Conservation (phyloP, 2,888 invertebrate species). For the Leptopilina syphax region DNA sequence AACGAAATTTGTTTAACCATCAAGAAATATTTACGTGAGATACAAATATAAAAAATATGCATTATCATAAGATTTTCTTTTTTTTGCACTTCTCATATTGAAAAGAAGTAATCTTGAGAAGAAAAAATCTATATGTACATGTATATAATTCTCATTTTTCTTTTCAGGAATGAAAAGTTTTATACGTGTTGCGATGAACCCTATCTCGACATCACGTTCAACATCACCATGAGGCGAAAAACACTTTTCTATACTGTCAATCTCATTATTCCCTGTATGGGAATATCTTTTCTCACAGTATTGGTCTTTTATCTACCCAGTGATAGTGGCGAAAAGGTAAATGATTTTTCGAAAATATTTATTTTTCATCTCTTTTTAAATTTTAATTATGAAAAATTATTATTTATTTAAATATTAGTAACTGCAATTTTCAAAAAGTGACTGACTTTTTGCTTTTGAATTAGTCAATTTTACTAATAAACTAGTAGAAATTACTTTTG, state of each 20-base stretch:
- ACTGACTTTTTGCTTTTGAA: no score
- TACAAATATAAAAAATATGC: no score
- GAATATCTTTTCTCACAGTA: constrained; percentile 97
- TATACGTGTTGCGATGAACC: constrained; percentile 99
- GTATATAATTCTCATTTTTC: constrained; percentile 10
- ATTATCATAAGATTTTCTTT: not conserved
- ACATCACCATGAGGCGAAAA: constrained; percentile 97
- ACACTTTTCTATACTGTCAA: constrained; percentile 98
- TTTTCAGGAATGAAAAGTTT: constrained; percentile 90
- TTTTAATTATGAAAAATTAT: no score
- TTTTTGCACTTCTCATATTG: not conserved
- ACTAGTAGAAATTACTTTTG: no score
- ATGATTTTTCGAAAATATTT: constrained; percentile 57
- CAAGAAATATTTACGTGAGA: no score
- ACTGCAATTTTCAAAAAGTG: no score
- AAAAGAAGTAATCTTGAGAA: not conserved
- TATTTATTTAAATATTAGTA: no score
- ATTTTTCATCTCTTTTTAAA: no score
- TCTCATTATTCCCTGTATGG: constrained; percentile 97
- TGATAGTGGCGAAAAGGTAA: constrained; percentile 98
- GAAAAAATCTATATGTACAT: no score
- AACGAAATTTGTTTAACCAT: no score
- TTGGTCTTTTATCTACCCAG: constrained; percentile 98
- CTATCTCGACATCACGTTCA: constrained; percentile 96
- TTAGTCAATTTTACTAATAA: no score